Percentiles rank a stretch among this genome's conserved stretches.
phyloP scores from a whole-genome alignment of 2,888 invertebrate genomes.

The Orthosia gracilis region DNA sequence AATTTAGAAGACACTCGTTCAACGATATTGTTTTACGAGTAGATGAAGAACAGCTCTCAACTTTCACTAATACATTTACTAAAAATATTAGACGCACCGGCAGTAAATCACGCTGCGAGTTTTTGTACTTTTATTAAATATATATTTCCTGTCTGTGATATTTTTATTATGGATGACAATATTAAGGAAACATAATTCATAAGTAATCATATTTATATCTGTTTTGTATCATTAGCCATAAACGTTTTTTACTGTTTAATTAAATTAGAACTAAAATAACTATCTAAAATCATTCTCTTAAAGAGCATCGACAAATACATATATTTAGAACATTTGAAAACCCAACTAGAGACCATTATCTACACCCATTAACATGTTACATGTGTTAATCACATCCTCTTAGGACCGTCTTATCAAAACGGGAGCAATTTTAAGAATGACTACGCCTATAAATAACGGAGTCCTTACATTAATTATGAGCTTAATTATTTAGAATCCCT shows the following conservation, averaged over 20 bases:
- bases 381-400: constrained; percentile 87
- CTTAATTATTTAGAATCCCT: constrained; percentile 91
- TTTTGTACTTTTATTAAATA: constrained; percentile 79
- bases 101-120: constrained; percentile 82
- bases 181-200: constrained; percentile 84
- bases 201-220: constrained; percentile 75
- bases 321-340: constrained; percentile 69
- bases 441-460: constrained; percentile 88
- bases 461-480: constrained; percentile 91
- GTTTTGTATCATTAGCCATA: constrained; percentile 64
- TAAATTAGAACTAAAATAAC: constrained; percentile 66
- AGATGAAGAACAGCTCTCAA: constrained; percentile 70
- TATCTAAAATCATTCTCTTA: constrained; percentile 53
- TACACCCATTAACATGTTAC: constrained; percentile 83
- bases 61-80: constrained; percentile 80
- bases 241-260: constrained; percentile 72
- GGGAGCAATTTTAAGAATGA: constrained; percentile 89
- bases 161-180: constrained; percentile 80
- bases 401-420: constrained; percentile 85
- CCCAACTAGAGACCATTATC: constrained; percentile 78
- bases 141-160: constrained; percentile 83
- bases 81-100: constrained; percentile 79
- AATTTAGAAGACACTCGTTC: constrained; percentile 76
- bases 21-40: constrained; percentile 73
- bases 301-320: constrained; percentile 51